Evolutionary conservation across 1,140 invertebrate species (phyloP).

Genomic region (Mya arenaria): DNA sequence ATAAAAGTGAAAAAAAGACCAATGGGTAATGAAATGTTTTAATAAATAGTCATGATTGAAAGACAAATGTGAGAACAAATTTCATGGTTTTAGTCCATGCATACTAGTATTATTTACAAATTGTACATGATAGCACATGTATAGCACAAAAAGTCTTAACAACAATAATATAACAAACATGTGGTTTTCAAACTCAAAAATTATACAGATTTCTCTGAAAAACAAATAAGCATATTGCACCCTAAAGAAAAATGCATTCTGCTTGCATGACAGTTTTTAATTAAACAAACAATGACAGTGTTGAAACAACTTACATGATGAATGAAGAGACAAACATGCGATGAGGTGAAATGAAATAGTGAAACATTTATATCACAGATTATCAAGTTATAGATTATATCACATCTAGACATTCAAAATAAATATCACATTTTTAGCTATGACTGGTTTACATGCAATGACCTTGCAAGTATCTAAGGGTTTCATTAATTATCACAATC

Average conservation of each 20-base stretch:
- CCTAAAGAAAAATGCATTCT: neutral
- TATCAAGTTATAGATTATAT: neutral
- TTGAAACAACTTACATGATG: neutral
- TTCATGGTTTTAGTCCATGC: too few relatives aligned
- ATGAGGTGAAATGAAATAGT: neutral
- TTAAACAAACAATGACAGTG: neutral
- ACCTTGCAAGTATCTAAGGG: neutral
- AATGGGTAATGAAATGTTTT: too few relatives aligned
- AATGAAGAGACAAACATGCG: neutral
- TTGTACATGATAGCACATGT: slow-evolving; percentile 31
- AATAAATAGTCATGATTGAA: too few relatives aligned
- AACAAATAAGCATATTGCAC: neutral
- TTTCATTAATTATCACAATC: neutral
- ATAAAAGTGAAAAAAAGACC: too few relatives aligned
- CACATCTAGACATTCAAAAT: neutral
- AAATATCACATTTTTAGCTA: slow-evolving; percentile 13
- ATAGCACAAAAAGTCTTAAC: neutral
- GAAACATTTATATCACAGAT: slow-evolving; percentile 8
- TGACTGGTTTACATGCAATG: neutral
- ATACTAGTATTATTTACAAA: slow-evolving; percentile 7
- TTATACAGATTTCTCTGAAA: neutral
- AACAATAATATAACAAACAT: slow-evolving; percentile 22
- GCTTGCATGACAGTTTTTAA: neutral
- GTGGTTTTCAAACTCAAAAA: neutral
- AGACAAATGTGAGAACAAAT: too few relatives aligned